Conservation (phyloP, 2,113 vertebrate genomes). For the Cygnus atratus region DNA sequence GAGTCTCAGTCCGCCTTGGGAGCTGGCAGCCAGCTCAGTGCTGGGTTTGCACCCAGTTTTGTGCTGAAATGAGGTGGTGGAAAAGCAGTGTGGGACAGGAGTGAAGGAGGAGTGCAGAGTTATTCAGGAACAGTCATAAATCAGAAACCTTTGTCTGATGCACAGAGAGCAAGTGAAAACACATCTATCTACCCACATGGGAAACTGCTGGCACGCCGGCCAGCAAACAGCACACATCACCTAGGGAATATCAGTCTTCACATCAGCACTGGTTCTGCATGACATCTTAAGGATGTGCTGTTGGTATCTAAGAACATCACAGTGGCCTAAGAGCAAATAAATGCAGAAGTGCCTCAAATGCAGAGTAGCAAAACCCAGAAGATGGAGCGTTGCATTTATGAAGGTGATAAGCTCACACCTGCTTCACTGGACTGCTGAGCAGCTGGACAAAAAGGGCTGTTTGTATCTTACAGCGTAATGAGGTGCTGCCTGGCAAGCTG, state of each 20-base stretch:
- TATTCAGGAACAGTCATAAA: background rate
- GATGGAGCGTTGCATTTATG: background rate
- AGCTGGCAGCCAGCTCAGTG: background rate
- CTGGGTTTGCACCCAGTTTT: background rate
- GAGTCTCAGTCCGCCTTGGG: background rate
- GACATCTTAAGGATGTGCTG: background rate
- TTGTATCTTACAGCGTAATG: rapidly evolving
- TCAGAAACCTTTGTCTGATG: background rate
- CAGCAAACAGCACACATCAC: background rate
- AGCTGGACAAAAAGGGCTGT: rapidly evolving
- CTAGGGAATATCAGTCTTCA: rapidly evolving
- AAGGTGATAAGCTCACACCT: background rate
- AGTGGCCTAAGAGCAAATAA: background rate
- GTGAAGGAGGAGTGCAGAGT: background rate
- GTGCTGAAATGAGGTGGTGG: background rate
- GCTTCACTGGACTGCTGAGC: background rate
- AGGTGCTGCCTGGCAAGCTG: background rate
- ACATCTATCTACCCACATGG: rapidly evolving
- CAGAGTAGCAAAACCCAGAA: background rate
- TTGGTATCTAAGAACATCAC: background rate
- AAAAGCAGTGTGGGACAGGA: rapidly evolving
- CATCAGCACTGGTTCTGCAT: background rate
- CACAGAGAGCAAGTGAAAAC: background rate
- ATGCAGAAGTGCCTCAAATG: background rate
- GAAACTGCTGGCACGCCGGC: rapidly evolving